A percentile compares a stretch with the other conserved stretches of the same genome.
Evolutionary conservation across 2,797 vertebrate species (phyloP).

Genomic region (Austrolebias charrua): DNA sequence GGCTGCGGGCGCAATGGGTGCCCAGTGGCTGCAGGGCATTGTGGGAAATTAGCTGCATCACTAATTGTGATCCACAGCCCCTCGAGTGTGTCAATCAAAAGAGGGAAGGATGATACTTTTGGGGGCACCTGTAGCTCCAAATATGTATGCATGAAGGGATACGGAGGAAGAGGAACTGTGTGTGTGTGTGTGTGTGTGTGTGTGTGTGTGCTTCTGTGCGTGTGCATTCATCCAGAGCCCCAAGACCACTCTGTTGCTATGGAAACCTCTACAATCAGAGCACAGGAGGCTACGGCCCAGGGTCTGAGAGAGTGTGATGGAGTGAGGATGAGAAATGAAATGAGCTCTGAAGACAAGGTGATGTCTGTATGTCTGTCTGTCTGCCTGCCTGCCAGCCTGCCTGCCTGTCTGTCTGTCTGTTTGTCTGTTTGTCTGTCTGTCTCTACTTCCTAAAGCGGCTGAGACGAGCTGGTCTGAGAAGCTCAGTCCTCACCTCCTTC

Average conservation of each 20-base stretch:
- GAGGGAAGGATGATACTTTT: slow-evolving; percentile 71
- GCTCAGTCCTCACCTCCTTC: too few relatives aligned
- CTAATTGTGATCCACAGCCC: slow-evolving; percentile 82
- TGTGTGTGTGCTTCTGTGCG: too few relatives aligned
- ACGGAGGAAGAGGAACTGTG: slow-evolving; percentile 19
- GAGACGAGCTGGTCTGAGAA: too few relatives aligned
- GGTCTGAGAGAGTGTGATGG: slow-evolving; percentile 67
- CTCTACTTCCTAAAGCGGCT: too few relatives aligned
- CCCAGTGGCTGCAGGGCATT: slow-evolving; percentile 86
- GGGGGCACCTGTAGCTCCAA: slow-evolving; percentile 76
- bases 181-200: slow-evolving; percentile 23
- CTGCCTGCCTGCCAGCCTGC: background rate
- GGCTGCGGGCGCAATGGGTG: slow-evolving; percentile 79
- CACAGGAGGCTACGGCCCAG: slow-evolving; percentile 71
- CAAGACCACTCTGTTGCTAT: slow-evolving; percentile 80
- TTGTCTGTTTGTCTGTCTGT: too few relatives aligned
- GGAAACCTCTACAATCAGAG: slow-evolving; percentile 77
- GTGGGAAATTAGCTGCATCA: slow-evolving; percentile 87
- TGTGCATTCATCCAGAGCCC: slow-evolving; percentile 73
- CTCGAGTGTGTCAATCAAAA: slow-evolving; percentile 77
- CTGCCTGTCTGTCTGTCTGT: background rate
- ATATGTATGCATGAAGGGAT: slow-evolving; percentile 71
- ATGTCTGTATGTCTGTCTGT: slow-evolving; percentile 11
- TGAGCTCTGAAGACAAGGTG: slow-evolving; percentile 38
- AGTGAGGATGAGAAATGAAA: slow-evolving; percentile 63